Conservation (phyloP, 2,113 vertebrate genomes). For the Sisor rabdophorus region DNA sequence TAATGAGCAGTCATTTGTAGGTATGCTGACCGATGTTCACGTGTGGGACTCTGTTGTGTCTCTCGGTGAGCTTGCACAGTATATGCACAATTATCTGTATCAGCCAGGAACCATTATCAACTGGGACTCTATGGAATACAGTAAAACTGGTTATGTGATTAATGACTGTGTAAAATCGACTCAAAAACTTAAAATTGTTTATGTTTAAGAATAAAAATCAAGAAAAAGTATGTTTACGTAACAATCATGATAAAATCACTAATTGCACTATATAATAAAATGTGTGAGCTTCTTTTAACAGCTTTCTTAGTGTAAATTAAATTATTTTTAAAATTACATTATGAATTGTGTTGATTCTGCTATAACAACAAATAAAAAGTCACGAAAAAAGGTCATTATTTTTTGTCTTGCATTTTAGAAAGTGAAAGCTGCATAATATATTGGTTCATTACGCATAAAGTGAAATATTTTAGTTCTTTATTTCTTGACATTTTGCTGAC, state of each 20-base stretch:
- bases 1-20: not conserved
- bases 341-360: not conserved
- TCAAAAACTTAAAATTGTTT: not conserved
- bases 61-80: conserved; percentile 1
- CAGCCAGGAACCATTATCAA: conserved; percentile 29
- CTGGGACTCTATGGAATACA: conserved; percentile 21
- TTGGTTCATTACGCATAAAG: too few relatives aligned
- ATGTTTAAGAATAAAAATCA: not conserved
- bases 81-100: not conserved
- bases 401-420: too few relatives aligned
- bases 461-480: too few relatives aligned
- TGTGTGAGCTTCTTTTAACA: not conserved
- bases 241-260: too few relatives aligned
- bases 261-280: not conserved
- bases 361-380: not conserved
- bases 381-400: too few relatives aligned
- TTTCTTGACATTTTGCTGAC: too few relatives aligned
- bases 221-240: not conserved
- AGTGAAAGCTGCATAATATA: too few relatives aligned
- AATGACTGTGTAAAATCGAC: not conserved
- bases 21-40: conserved; percentile 36
- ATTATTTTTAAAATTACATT: not conserved
- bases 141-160: not conserved
- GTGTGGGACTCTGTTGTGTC: conserved; percentile 39
- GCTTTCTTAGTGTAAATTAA: not conserved